Percentiles rank a stretch among this genome's conserved stretches.
Evolutionary conservation across 1,140 invertebrate genomes (phyloP).

Genomic region (Conus ventricosus): DNA sequence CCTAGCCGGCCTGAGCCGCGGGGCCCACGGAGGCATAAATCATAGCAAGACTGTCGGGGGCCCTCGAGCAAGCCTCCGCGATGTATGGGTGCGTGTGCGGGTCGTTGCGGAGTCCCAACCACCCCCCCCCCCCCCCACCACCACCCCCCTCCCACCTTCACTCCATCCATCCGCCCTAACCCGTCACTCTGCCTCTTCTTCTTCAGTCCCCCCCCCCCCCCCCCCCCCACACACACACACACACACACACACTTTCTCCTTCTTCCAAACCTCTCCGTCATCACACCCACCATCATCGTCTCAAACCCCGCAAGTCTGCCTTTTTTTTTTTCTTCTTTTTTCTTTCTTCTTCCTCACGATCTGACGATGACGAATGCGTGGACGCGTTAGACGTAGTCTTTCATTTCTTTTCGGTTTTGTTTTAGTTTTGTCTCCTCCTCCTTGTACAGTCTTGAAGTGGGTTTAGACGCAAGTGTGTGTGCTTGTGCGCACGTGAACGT

Average conservation of each 20-base stretch:
- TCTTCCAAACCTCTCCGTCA: no score
- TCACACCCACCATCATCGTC: no score
- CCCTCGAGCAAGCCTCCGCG: neutral
- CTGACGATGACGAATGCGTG: neutral
- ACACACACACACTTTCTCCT: no score
- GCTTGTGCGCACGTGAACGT: no score
- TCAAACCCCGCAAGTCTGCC: no score
- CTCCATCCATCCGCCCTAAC: neutral
- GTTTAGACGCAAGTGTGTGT: no score
- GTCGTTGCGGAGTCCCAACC: neutral
- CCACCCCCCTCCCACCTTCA: neutral
- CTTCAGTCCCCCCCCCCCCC: neutral
- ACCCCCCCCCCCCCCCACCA: neutral
- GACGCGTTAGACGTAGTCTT: no score
- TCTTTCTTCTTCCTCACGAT: neutral
- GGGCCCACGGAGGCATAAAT: neutral
- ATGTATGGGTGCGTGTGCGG: constrained; percentile 1
- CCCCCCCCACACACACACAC: neutral
- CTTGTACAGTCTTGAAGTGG: no score
- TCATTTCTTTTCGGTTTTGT: no score
- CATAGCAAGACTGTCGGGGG: neutral
- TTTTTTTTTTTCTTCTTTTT: neutral
- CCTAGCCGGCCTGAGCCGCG: no score
- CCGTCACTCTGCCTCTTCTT: no score
- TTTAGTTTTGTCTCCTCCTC: no score